These are phyloP conservation scores for Dendrolimus kikuchii DNA, from an alignment of 1,140 invertebrate species.

Conservation along the genomic window DNA sequence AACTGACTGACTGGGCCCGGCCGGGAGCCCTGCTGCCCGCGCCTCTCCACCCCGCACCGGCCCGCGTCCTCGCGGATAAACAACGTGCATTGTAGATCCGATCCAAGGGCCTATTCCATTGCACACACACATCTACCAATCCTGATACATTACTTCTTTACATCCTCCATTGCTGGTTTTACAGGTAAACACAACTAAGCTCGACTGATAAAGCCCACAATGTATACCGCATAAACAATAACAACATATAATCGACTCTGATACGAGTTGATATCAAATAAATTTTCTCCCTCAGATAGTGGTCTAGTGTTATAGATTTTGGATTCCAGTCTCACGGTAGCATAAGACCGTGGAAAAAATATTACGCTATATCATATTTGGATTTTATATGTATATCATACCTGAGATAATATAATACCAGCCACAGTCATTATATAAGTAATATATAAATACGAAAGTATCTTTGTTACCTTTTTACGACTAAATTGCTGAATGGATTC, in stretches of 20 bases:
- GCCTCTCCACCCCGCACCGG: conserved; percentile 20
- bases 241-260: neutral
- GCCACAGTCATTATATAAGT: neutral
- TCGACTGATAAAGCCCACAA: conserved; percentile 2
- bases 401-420: too few relatives aligned
- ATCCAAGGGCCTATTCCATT: conserved; percentile 49
- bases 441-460: conserved; percentile 6
- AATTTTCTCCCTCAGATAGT: conserved; percentile 46
- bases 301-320: conserved; percentile 62
- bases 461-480: conserved; percentile 1
- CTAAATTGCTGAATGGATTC: neutral
- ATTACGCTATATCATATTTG: neutral
- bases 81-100: conserved; percentile 68
- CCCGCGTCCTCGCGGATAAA: conserved; percentile 63
- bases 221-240: conserved; percentile 13
- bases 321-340: conserved; percentile 38
- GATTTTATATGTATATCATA: too few relatives aligned
- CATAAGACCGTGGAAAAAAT: conserved; percentile 11
- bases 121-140: conserved; percentile 33
- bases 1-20: conserved; percentile 60
- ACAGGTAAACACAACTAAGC: neutral
- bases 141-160: conserved; percentile 12
- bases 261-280: conserved; percentile 30
- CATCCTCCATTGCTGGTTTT: conserved; percentile 22
- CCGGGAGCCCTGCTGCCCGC: conserved; percentile 52